These are phyloP conservation scores for Myioborus melanocephalus DNA, from an alignment of 2,797 vertebrate genomes.

Conservation along the genomic window DNA sequence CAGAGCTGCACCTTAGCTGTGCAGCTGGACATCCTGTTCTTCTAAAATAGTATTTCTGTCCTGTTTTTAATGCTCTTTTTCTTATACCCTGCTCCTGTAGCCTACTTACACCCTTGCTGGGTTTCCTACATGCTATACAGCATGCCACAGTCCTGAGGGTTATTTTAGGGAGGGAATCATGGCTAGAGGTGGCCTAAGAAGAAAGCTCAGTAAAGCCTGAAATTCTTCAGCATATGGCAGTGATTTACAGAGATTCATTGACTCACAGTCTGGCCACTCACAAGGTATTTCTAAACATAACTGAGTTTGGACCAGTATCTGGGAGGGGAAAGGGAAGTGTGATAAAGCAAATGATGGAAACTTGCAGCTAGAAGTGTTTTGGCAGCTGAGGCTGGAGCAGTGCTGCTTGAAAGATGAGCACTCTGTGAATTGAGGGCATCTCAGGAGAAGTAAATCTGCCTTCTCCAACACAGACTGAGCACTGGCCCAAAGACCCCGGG, in stretches of 20 bases:
- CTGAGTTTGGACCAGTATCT: constrained; percentile 36
- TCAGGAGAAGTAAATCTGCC: constrained; percentile 69
- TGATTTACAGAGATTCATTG: constrained; percentile 43
- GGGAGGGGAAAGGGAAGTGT: constrained; percentile 46
- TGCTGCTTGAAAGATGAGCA: constrained; percentile 67
- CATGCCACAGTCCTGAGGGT: neutral
- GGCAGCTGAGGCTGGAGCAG: constrained; percentile 45
- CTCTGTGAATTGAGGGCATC: constrained; percentile 71
- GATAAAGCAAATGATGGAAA: constrained; percentile 66
- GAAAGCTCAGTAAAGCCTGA: neutral
- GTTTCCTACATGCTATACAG: neutral
- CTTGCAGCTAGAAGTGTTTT: constrained; percentile 63
- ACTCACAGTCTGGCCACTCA: constrained; percentile 36
- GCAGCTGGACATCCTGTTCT: neutral
- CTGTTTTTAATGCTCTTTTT: neutral
- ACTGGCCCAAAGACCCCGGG: constrained; percentile 68
- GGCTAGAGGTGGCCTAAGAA: neutral
- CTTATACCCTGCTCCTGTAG: neutral
- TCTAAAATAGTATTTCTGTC: neutral
- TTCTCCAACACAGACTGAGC: constrained; percentile 62
- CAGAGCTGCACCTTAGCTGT: neutral
- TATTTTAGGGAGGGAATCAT: neutral
- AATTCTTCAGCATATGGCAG: constrained; percentile 15
- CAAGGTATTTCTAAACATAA: constrained; percentile 54
- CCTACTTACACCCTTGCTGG: neutral